Percentiles rank a stretch among this genome's conserved stretches.
These are phyloP conservation scores for Cassiopea andromeda DNA, from an alignment of 30 jellyfish, hydroid and myxozoan species.

Conservation along the genomic window DNA sequence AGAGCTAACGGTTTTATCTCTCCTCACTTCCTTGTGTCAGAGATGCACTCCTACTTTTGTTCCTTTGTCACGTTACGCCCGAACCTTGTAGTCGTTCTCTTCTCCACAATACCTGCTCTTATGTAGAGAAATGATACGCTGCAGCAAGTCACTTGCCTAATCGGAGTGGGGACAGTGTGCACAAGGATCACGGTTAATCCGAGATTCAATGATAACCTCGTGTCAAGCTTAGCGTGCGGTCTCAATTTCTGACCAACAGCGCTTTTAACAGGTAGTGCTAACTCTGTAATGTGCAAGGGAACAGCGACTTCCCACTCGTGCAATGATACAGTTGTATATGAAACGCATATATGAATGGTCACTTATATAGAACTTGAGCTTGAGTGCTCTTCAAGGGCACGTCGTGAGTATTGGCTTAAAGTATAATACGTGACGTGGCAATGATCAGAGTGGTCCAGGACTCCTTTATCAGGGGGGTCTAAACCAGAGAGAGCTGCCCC, in stretches of 20 bases:
- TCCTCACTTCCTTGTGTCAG: conserved; percentile 1
- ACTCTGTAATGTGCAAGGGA: background rate
- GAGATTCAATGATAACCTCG: conserved; percentile 2
- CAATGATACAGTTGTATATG: no score
- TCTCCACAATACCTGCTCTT: background rate
- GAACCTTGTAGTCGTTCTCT: background rate
- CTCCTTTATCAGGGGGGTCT: no score
- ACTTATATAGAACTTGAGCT: no score
- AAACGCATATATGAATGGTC: no score
- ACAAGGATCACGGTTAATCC: conserved; percentile 2
- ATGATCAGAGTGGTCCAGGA: no score
- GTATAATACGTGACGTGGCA: no score
- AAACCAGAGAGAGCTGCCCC: no score
- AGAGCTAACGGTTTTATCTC: background rate
- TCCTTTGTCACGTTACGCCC: background rate
- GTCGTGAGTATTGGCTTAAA: no score
- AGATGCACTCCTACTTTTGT: background rate
- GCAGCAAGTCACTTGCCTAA: background rate
- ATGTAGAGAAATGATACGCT: background rate
- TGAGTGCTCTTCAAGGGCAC: no score
- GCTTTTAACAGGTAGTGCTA: conserved; percentile 2
- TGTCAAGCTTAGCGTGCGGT: conserved; percentile 22
- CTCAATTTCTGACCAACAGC: conserved; percentile 14
- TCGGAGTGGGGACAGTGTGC: conserved; percentile 3
- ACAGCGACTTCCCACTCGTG: no score